Percentiles rank a stretch among this genome's conserved stretches.
phyloP scores from a whole-genome alignment of 2,797 vertebrate genomes.

The Poliocrania exsul region DNA sequence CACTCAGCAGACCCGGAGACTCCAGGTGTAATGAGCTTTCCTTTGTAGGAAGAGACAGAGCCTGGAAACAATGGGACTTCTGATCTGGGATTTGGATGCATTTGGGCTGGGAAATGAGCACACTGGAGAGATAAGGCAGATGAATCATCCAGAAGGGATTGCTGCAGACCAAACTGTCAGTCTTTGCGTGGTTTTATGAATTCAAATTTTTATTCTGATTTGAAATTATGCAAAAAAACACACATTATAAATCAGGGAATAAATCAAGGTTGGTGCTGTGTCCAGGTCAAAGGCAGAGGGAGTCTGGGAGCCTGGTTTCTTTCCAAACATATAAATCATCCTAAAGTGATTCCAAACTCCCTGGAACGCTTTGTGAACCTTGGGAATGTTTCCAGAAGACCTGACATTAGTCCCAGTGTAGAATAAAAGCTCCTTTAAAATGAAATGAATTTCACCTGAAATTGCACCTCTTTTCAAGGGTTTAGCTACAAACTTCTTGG shows the following conservation, averaged over 20 bases:
- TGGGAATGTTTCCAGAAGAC: slow-evolving; percentile 41
- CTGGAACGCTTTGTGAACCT: slow-evolving; percentile 4
- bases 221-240: not conserved
- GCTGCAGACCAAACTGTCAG: not conserved
- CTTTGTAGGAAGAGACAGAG: not conserved
- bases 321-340: slow-evolving; percentile 60
- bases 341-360: slow-evolving; percentile 31
- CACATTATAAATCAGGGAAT: not conserved
- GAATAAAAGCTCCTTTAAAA: slow-evolving; percentile 2
- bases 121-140: not conserved
- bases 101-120: slow-evolving; percentile 19
- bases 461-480: not conserved
- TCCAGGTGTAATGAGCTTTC: not conserved
- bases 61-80: slow-evolving; percentile 9
- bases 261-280: not conserved
- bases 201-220: not conserved
- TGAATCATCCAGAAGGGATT: slow-evolving; percentile 15
- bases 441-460: not conserved
- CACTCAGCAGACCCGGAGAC: not conserved
- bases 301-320: slow-evolving; percentile 38
- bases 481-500: not conserved
- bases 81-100: slow-evolving; percentile 29
- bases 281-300: slow-evolving; percentile 51
- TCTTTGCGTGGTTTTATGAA: not conserved
- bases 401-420: not conserved